Conservation (phyloP, 2,888 invertebrate genomes). For the Eristalis intricaria region DNA sequence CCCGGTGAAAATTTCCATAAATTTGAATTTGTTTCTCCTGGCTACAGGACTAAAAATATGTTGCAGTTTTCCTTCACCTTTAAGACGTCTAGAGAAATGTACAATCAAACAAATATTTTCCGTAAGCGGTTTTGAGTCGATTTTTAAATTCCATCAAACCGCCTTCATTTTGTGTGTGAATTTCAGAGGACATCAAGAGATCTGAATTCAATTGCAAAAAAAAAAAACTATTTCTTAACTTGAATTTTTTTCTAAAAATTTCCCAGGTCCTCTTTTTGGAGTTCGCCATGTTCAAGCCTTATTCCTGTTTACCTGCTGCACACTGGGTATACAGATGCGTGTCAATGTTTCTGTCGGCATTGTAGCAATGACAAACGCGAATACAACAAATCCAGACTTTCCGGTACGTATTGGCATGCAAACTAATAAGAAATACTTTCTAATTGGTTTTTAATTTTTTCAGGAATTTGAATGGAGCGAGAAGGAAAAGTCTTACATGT, state of each 20-base stretch:
- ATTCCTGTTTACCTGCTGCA: constrained; percentile 80
- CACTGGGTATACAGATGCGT: constrained; percentile 84
- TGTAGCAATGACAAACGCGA: constrained; percentile 85
- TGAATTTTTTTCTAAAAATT: not conserved
- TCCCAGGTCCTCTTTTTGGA: constrained; percentile 80
- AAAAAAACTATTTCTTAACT: not conserved
- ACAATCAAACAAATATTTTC: too few relatives aligned
- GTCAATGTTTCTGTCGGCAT: constrained; percentile 87
- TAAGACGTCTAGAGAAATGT: too few relatives aligned
- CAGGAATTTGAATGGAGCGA: constrained; percentile 82
- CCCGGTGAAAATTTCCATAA: too few relatives aligned
- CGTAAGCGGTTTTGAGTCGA: too few relatives aligned
- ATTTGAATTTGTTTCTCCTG: too few relatives aligned
- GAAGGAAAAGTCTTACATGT: constrained; percentile 82
- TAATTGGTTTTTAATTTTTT: constrained; percentile 20
- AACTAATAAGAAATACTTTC: not conserved
- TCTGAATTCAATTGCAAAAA: too few relatives aligned
- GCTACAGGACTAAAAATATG: too few relatives aligned
- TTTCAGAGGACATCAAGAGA: too few relatives aligned
- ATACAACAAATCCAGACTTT: constrained; percentile 80
- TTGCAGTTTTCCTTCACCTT: too few relatives aligned
- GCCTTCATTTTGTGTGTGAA: too few relatives aligned
- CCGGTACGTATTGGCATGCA: constrained; percentile 76
- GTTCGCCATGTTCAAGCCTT: constrained; percentile 84
- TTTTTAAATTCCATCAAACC: too few relatives aligned